Evolutionary conservation across 2,888 invertebrate genomes (phyloP).

Genomic region (Scaptomyza tumidula): DNA sequence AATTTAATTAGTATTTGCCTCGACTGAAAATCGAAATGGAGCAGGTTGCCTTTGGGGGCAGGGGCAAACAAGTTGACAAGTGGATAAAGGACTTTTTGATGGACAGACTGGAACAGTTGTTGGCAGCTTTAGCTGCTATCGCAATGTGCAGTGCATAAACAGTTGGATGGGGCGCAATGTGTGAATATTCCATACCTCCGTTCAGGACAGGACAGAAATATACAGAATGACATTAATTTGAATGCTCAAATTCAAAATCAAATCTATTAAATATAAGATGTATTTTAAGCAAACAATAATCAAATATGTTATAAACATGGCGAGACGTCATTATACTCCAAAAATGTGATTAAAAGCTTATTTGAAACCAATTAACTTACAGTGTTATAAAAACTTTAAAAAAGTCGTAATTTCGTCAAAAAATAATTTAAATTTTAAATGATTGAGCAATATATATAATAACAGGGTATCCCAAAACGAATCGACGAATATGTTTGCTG

Average conservation of each 20-base stretch:
- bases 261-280: not conserved
- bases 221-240: too few relatives aligned
- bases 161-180: not conserved
- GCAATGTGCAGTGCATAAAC: not conserved
- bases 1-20: constrained; percentile 62
- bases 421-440: too few relatives aligned
- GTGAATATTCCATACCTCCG: not conserved
- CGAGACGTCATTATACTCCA: too few relatives aligned
- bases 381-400: too few relatives aligned
- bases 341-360: too few relatives aligned
- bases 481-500: not conserved
- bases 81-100: constrained; percentile 3
- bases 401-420: too few relatives aligned
- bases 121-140: not conserved
- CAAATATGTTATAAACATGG: too few relatives aligned
- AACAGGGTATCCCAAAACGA: not conserved
- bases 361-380: too few relatives aligned
- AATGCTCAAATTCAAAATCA: not conserved
- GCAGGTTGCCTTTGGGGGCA: not conserved
- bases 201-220: not conserved
- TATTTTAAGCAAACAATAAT: not conserved
- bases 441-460: too few relatives aligned
- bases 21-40: not conserved
- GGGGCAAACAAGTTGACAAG: not conserved
- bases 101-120: not conserved